These are phyloP conservation scores for Ellobium chinense DNA, from an alignment of 2,888 invertebrate species.

Conservation along the genomic window DNA sequence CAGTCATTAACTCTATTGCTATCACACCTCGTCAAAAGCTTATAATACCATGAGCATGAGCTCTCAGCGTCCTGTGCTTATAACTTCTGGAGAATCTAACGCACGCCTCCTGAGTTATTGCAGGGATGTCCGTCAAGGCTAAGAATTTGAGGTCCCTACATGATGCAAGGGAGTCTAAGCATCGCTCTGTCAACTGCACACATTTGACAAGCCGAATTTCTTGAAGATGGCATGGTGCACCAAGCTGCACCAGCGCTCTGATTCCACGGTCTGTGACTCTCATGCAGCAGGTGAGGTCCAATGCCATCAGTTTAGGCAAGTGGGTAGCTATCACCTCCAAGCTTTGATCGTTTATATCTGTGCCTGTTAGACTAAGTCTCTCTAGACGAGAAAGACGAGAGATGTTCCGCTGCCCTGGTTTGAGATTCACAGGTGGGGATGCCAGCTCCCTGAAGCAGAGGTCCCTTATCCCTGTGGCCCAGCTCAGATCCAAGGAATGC, in stretches of 20 bases:
- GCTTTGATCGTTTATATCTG: conserved; percentile 93
- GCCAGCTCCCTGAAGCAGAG: conserved; percentile 90
- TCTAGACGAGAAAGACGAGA: conserved; percentile 88
- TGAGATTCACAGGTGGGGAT: conserved; percentile 91
- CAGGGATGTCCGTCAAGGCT: conserved; percentile 48
- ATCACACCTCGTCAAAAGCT: conserved; percentile 12
- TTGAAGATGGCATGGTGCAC: conserved; percentile 46
- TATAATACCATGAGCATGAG: conserved; percentile 42
- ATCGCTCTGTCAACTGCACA: conserved; percentile 49
- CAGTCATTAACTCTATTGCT: neutral
- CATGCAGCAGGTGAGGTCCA: conserved; percentile 92
- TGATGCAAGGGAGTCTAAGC: conserved; percentile 38
- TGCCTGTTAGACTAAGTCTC: conserved; percentile 89
- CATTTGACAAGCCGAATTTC: conserved; percentile 46
- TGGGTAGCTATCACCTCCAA: conserved; percentile 80
- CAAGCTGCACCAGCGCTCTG: conserved; percentile 75
- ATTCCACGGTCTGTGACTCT: conserved; percentile 94
- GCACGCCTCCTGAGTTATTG: conserved; percentile 48
- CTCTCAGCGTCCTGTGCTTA: conserved; percentile 35
- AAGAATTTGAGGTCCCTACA: conserved; percentile 42
- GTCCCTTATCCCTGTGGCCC: conserved; percentile 92
- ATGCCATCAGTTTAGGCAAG: conserved; percentile 82
- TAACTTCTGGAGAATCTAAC: conserved; percentile 42
- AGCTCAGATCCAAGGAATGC: conserved; percentile 88
- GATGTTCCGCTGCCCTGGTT: conserved; percentile 86